phyloP scores from a whole-genome alignment of 2,797 vertebrate species.

The Alca torda region DNA sequence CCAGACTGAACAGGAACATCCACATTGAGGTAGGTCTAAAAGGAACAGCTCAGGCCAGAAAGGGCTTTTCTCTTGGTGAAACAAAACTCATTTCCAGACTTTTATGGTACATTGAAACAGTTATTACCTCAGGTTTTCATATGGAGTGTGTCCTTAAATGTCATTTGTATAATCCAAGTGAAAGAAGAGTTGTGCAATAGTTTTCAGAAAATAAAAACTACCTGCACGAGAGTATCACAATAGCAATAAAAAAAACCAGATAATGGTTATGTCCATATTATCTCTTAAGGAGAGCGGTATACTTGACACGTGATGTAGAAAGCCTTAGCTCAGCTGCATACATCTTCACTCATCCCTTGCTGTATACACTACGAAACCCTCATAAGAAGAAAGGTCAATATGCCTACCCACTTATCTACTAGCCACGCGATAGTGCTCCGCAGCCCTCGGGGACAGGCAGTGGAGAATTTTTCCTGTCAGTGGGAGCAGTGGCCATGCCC shows the following conservation, averaged over 20 bases:
- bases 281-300: background rate
- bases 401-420: background rate
- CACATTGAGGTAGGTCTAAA: background rate
- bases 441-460: background rate
- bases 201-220: background rate
- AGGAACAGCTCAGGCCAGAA: background rate
- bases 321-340: background rate
- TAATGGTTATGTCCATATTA: background rate
- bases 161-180: background rate
- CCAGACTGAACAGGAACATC: background rate
- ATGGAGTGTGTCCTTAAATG: background rate
- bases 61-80: background rate
- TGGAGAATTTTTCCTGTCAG: background rate
- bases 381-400: rapidly evolving
- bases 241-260: background rate
- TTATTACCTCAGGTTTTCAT: background rate
- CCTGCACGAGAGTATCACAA: background rate
- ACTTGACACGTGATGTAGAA: background rate
- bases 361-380: background rate
- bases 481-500: background rate
- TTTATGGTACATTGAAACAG: background rate
- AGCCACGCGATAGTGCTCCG: rapidly evolving
- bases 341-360: background rate
- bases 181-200: background rate
- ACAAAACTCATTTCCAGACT: background rate